These are phyloP conservation scores for Epistrophella euchroma DNA, from an alignment of 2,888 invertebrate species.

Conservation along the genomic window DNA sequence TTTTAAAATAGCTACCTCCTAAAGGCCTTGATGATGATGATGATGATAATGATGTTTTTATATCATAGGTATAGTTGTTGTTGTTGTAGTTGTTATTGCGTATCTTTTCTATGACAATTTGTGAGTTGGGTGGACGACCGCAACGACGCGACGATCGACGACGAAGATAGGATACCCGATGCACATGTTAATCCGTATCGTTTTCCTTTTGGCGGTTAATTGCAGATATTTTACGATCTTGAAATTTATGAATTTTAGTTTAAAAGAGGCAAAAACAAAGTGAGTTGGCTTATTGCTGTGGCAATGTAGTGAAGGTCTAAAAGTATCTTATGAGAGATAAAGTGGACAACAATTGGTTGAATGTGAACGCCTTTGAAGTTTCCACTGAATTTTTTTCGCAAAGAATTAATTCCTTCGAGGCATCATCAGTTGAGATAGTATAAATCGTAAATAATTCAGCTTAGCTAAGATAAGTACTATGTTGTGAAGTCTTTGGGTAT, in stretches of 20 bases:
- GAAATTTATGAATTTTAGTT: slow-evolving; percentile 64
- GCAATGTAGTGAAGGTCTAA: background rate
- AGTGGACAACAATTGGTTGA: slow-evolving; percentile 58
- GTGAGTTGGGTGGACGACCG: slow-evolving; percentile 23
- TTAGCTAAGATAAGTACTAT: slow-evolving; percentile 50
- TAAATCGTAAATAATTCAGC: slow-evolving; percentile 67
- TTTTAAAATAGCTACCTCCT: slow-evolving; percentile 21
- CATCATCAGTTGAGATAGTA: slow-evolving; percentile 62
- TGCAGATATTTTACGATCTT: slow-evolving; percentile 72
- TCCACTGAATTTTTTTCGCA: slow-evolving; percentile 1
- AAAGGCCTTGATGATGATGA: slow-evolving; percentile 56
- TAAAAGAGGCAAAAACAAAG: background rate
- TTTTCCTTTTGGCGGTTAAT: slow-evolving; percentile 73
- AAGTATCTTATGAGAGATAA: slow-evolving; percentile 56
- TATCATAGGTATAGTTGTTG: background rate
- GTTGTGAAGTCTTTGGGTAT: slow-evolving; percentile 8
- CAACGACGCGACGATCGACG: background rate
- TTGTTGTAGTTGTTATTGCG: slow-evolving; percentile 33
- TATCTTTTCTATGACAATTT: slow-evolving; percentile 66
- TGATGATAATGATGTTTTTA: slow-evolving; percentile 22
- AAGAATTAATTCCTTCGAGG: slow-evolving; percentile 55
- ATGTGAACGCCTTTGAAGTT: slow-evolving; percentile 59
- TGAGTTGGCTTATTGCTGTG: background rate
- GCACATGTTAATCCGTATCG: slow-evolving; percentile 71
- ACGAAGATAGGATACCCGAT: slow-evolving; percentile 16